A percentile compares a stretch with the other conserved stretches of the same genome.
Conservation (phyloP, 2,797 vertebrate species). For the Chrosomus eos region DNA sequence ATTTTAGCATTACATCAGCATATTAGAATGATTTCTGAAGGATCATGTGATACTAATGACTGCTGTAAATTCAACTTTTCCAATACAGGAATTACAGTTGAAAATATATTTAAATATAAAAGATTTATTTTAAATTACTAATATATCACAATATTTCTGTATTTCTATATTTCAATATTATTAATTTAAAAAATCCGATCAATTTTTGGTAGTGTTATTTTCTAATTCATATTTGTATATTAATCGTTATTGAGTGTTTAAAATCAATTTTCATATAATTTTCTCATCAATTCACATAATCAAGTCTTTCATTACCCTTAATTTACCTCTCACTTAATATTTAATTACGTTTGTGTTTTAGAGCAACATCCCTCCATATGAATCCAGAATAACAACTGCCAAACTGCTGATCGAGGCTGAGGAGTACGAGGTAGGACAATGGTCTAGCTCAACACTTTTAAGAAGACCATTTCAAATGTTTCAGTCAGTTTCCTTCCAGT, state of each 20-base stretch:
- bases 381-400: constrained; percentile 75
- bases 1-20: not conserved
- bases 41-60: not conserved
- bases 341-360: constrained; percentile 50
- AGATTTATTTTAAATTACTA: not conserved
- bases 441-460: not conserved
- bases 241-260: not conserved
- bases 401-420: constrained; percentile 77
- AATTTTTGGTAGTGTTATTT: not conserved
- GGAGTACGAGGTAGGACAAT: constrained; percentile 73
- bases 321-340: not conserved
- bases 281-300: not conserved
- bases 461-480: not conserved
- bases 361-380: constrained; percentile 71
- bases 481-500: not conserved
- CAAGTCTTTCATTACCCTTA: not conserved
- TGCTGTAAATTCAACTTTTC: not conserved
- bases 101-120: not conserved
- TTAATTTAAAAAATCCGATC: not conserved
- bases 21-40: not conserved
- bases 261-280: not conserved
- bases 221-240: not conserved
- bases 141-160: not conserved
- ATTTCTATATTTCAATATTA: not conserved
- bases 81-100: not conserved